phyloP scores from a whole-genome alignment of 2,888 invertebrate genomes.

The Salticus scenicus region DNA sequence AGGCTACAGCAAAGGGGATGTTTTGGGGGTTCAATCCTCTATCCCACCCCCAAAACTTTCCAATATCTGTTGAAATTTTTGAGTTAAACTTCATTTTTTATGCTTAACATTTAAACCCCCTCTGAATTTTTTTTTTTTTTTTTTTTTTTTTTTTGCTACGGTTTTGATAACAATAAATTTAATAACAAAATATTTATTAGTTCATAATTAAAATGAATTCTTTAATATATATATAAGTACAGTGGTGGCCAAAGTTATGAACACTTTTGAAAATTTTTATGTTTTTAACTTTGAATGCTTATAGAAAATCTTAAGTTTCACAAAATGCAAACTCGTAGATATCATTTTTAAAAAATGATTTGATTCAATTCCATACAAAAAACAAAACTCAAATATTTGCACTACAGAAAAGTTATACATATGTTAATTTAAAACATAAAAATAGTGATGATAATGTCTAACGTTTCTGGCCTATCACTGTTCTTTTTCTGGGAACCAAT shows the following conservation, averaged over 20 bases:
- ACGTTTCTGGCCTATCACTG: not conserved
- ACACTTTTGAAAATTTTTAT: not conserved
- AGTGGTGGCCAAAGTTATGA: not conserved
- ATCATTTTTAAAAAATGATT: not conserved
- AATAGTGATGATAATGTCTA: not conserved
- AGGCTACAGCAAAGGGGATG: too few relatives aligned
- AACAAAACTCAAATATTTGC: constrained; percentile 7
- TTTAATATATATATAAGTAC: not conserved
- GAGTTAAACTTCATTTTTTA: too few relatives aligned
- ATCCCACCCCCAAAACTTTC: too few relatives aligned
- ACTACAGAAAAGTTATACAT: not conserved
- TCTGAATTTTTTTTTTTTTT: too few relatives aligned
- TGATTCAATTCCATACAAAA: not conserved
- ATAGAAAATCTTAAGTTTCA: not conserved
- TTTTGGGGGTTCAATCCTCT: too few relatives aligned
- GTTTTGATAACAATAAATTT: too few relatives aligned
- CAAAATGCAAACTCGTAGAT: not conserved
- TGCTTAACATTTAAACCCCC: too few relatives aligned
- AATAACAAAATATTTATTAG: too few relatives aligned
- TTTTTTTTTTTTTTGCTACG: too few relatives aligned
- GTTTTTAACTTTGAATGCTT: not conserved
- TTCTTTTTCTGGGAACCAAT: too few relatives aligned
- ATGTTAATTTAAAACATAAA: not conserved
- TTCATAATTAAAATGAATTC: too few relatives aligned
- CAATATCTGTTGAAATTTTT: too few relatives aligned